A percentile compares a stretch with the other conserved stretches of the same genome.
Conservation (phyloP, 2,888 invertebrate genomes). For the Hypselothyrea guttata region DNA sequence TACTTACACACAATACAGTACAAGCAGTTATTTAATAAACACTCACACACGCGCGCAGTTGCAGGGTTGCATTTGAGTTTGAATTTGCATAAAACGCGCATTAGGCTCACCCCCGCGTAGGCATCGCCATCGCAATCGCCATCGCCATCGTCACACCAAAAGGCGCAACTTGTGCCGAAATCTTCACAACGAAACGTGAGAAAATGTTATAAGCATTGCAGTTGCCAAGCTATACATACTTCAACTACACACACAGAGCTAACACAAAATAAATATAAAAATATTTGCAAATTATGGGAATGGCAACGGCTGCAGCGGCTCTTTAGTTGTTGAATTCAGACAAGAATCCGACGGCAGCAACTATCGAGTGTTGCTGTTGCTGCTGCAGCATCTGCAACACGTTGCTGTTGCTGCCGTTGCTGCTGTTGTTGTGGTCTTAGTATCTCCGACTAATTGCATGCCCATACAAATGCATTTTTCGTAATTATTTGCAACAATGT, state of each 20-base stretch:
- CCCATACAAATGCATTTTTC: constrained; percentile 72
- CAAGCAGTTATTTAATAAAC: constrained; percentile 31
- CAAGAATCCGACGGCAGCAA: constrained; percentile 8
- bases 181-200: constrained; percentile 77
- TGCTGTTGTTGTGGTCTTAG: constrained; percentile 37
- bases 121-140: constrained; percentile 22
- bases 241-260: constrained; percentile 12
- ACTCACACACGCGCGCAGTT: constrained; percentile 2
- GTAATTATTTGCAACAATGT: constrained; percentile 67
- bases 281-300: constrained; percentile 79
- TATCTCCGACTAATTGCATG: constrained; percentile 73
- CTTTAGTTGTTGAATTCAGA: constrained; percentile 6
- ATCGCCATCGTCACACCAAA: constrained; percentile 32
- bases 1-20: no score
- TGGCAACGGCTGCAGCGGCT: constrained; percentile 50
- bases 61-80: constrained; percentile 25
- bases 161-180: constrained; percentile 79
- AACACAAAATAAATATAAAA: constrained; percentile 53
- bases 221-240: constrained; percentile 38
- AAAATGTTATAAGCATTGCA: constrained; percentile 72
- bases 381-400: neutral
- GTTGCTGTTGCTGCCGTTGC: neutral
- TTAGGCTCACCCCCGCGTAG: constrained; percentile 69
- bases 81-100: constrained; percentile 76
- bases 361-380: no score